Percentiles rank a stretch among this genome's conserved stretches.
Conservation (phyloP, 2,888 invertebrate species). For the Corythucha ciliata region DNA sequence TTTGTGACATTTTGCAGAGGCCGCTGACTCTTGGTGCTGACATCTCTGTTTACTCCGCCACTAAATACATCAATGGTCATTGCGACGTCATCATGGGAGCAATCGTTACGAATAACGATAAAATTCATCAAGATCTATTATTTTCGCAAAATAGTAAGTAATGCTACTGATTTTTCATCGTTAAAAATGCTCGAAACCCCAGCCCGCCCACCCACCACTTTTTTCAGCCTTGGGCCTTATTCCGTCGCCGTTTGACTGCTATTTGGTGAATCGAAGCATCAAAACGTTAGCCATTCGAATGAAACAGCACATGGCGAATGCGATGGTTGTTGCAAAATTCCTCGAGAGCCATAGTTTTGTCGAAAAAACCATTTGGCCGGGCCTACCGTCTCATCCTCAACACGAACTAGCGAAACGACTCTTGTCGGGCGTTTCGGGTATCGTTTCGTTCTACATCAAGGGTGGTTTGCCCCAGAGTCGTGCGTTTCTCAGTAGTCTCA, state of each 20-base stretch:
- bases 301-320: slow-evolving; percentile 76
- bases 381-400: slow-evolving; percentile 77
- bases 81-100: slow-evolving; percentile 96
- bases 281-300: slow-evolving; percentile 89
- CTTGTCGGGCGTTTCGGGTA: slow-evolving; percentile 79
- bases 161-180: background rate
- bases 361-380: slow-evolving; percentile 57
- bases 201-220: background rate
- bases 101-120: slow-evolving; percentile 61
- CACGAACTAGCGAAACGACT: slow-evolving; percentile 69
- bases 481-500: slow-evolving; percentile 62
- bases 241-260: slow-evolving; percentile 95
- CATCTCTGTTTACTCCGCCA: slow-evolving; percentile 80
- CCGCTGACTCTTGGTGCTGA: slow-evolving; percentile 88
- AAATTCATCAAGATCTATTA: slow-evolving; percentile 58
- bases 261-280: slow-evolving; percentile 80
- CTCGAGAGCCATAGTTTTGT: slow-evolving; percentile 71
- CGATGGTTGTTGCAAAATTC: slow-evolving; percentile 67
- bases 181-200: background rate
- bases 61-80: slow-evolving; percentile 98
- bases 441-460: slow-evolving; percentile 79
- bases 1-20: slow-evolving; percentile 47
- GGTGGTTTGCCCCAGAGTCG: slow-evolving; percentile 63
- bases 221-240: slow-evolving; percentile 28
- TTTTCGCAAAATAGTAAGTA: slow-evolving; percentile 77